Evolutionary conservation across 2,888 invertebrate species (phyloP).

Genomic region (Eristalis arbustorum): DNA sequence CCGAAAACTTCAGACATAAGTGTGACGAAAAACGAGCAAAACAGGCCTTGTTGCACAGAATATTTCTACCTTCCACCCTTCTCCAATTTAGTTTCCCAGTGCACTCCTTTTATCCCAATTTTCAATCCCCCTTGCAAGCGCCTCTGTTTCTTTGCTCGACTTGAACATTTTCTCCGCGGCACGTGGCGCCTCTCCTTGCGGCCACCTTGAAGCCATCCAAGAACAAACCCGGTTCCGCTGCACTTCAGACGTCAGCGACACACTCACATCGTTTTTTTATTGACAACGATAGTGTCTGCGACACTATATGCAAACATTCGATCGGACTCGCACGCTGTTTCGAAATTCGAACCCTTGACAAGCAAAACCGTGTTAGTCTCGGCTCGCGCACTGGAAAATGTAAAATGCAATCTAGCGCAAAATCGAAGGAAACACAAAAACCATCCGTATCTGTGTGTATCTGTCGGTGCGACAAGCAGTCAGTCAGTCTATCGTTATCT

Average conservation of each 20-base stretch:
- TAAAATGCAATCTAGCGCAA: background rate
- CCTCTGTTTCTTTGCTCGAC: too few species aligned
- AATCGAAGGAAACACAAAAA: background rate
- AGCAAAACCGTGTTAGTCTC: background rate
- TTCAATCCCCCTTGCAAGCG: too few species aligned
- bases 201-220: background rate
- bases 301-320: background rate
- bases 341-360: background rate
- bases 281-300: background rate
- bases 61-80: too few species aligned
- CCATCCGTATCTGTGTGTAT: background rate
- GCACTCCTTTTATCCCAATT: too few species aligned
- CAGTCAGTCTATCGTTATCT: constrained; percentile 46
- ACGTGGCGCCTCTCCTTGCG: too few species aligned
- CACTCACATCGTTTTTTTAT: background rate
- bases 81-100: too few species aligned
- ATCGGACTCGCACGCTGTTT: background rate
- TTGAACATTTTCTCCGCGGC: too few species aligned
- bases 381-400: background rate
- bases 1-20: too few species aligned
- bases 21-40: too few species aligned
- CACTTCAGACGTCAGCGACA: background rate
- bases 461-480: constrained; percentile 21
- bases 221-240: background rate
- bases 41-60: too few species aligned